Conservation (phyloP, 2,888 invertebrate species). For the Ormia ochracea region DNA sequence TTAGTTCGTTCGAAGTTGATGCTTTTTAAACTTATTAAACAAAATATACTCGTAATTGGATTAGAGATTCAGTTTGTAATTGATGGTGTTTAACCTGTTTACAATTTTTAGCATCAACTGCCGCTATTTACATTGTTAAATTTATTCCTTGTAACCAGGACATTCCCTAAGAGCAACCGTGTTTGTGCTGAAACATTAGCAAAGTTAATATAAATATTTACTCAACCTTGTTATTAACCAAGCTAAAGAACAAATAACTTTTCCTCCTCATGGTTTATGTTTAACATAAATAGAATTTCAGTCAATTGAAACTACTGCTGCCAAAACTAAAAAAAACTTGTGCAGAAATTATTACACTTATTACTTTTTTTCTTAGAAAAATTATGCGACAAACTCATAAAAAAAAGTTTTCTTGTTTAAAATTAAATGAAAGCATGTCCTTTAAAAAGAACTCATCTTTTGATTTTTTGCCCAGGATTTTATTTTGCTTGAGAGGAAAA, state of each 20-base stretch:
- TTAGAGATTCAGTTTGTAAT: neutral
- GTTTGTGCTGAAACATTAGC: neutral
- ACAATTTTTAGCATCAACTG: neutral
- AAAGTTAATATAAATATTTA: constrained; percentile 22
- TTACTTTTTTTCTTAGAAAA: neutral
- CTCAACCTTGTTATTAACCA: neutral
- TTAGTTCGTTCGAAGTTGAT: too few species aligned
- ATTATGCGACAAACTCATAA: constrained; percentile 22
- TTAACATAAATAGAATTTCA: constrained; percentile 10
- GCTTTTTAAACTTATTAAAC: too few species aligned
- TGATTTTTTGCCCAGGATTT: neutral
- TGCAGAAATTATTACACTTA: neutral
- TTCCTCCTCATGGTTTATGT: neutral
- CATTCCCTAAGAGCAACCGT: neutral
- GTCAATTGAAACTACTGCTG: neutral
- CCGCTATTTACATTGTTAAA: neutral
- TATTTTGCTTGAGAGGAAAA: neutral
- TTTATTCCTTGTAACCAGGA: neutral
- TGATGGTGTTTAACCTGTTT: neutral
- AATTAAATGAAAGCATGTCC: constrained; percentile 2
- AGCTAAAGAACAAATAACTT: neutral
- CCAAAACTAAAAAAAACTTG: neutral
- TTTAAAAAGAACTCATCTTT: neutral
- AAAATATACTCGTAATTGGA: too few species aligned
- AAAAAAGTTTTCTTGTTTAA: neutral